These are phyloP conservation scores for Drosophila hamatofila DNA, from an alignment of 2,888 invertebrate species.

Conservation along the genomic window DNA sequence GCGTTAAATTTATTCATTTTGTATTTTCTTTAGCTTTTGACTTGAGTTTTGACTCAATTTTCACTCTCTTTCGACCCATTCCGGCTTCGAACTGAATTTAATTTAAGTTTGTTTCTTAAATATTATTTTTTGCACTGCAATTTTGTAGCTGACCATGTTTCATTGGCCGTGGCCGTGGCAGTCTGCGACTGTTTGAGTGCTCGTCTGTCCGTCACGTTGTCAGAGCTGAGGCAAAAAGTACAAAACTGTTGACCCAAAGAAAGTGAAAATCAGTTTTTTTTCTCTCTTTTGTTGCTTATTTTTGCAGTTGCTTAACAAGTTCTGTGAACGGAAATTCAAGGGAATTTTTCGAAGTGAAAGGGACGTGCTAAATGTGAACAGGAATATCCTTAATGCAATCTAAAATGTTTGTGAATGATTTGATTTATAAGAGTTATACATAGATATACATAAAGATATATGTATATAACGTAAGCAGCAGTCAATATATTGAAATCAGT, in stretches of 20 bases:
- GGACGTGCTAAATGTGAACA: not conserved
- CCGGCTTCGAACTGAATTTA: conserved; percentile 39
- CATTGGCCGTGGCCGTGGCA: conserved; percentile 60
- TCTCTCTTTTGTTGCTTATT: conserved; percentile 5
- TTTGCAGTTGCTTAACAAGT: conserved; percentile 43
- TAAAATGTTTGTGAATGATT: not conserved
- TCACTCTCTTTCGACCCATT: conserved; percentile 40
- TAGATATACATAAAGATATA: not conserved
- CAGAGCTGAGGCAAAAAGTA: conserved; percentile 13
- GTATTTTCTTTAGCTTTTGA: conserved; percentile 1
- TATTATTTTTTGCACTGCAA: conserved; percentile 10
- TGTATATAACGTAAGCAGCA: conserved; percentile 1
- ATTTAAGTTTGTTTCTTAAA: conserved; percentile 4
- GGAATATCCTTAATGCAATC: conserved; percentile 8
- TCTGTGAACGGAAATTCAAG: conserved; percentile 37
- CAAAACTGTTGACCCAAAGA: conserved; percentile 50
- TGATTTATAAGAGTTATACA: not conserved
- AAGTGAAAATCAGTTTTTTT: conserved; percentile 50
- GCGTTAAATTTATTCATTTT: conserved; percentile 32
- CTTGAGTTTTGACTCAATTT: conserved; percentile 8
- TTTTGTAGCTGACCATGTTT: conserved; percentile 53
- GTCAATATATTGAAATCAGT: conserved; percentile 23
- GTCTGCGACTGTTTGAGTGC: conserved; percentile 9
- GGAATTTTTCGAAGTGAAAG: conserved; percentile 50
- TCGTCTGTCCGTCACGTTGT: conserved; percentile 30